Conservation (phyloP, 2,888 invertebrate genomes). For the Apotomis capreana region DNA sequence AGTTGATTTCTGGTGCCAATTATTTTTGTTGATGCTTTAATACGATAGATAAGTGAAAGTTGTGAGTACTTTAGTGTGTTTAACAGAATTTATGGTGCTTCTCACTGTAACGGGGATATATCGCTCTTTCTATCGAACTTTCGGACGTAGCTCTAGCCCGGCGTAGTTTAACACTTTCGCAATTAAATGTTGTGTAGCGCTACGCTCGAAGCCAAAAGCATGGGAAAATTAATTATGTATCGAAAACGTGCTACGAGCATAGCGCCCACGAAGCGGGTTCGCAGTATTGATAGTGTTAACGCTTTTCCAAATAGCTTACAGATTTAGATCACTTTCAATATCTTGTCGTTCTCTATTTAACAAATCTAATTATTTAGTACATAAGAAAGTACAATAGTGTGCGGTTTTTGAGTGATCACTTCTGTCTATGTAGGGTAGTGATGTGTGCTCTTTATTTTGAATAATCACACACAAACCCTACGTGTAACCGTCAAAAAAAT, state of each 20-base stretch:
- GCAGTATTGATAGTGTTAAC: neutral
- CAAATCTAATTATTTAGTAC: constrained; percentile 42
- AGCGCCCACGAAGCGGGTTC: too few species aligned
- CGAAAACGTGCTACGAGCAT: too few species aligned
- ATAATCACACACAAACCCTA: constrained; percentile 4
- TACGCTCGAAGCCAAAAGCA: too few species aligned
- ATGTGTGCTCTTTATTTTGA: constrained; percentile 19
- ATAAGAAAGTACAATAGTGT: constrained; percentile 39
- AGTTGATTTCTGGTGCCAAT: constrained; percentile 76
- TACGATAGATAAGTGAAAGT: constrained; percentile 69
- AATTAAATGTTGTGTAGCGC: too few species aligned
- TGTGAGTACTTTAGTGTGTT: constrained; percentile 71
- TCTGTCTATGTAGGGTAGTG: constrained; percentile 25
- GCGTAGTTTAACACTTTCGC: constrained; percentile 35
- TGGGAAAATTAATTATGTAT: too few species aligned
- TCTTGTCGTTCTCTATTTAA: constrained; percentile 46
- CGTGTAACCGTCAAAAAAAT: constrained; percentile 15
- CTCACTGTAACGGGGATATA: constrained; percentile 52
- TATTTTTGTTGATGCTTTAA: constrained; percentile 76
- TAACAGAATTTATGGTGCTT: constrained; percentile 78
- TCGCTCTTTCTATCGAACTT: constrained; percentile 44
- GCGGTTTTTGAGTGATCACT: constrained; percentile 18
- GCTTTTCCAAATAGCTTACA: constrained; percentile 50
- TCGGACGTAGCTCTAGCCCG: constrained; percentile 42
- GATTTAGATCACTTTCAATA: constrained; percentile 49